Evolutionary conservation across 2,888 invertebrate species (phyloP), one percentile per base, ranked within the genome.

Genomic region (Salticus scenicus): DNA sequence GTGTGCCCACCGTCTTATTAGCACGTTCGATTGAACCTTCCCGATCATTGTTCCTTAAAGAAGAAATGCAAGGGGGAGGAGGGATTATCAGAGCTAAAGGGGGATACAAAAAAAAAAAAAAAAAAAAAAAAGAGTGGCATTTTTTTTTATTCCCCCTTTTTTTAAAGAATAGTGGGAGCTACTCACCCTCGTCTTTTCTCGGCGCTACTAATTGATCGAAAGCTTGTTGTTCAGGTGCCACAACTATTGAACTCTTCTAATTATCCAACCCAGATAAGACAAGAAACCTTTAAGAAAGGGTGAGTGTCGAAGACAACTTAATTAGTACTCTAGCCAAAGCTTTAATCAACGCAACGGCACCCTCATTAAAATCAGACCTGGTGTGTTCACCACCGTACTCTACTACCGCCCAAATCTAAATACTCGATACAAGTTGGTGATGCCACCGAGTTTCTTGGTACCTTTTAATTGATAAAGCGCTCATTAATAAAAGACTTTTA

Each of bases 391-490:
- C 42, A 42, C 47, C 42, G 51, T 51, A 31, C 27, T 14, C 8
- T 31, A 10, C 37, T 37, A 37, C 37, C 76, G 69, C 47, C 41
- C 71, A 77, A 83, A 83, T 83, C 82, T 66, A 84, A 84, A 84
- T 77, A 77, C 71, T 47, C 82, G 76, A 82, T 82, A 82, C 76
- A 82, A 76, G 76, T 82, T 76, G n/a, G 27, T 41, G 70, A 70
- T 81, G 70, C 27, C 42, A 41, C 75, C 57, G 76, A 82, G 75
- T 76, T 82, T 82, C 47, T 71, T 66, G 73, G 66, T 77, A 64
- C 73, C 74, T 85, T 85, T 85, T 85, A 78, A 85, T 85, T 85
- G 84, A 85, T 85, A 85, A 85, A 78, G 77, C 67, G 69, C 77
- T 77, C 83, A 67, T 77, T 84, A 84, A 84, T 84, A 84, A 82